Evolutionary conservation across 2,113 vertebrate genomes (phyloP).

Genomic region (Pungitius pungitius): DNA sequence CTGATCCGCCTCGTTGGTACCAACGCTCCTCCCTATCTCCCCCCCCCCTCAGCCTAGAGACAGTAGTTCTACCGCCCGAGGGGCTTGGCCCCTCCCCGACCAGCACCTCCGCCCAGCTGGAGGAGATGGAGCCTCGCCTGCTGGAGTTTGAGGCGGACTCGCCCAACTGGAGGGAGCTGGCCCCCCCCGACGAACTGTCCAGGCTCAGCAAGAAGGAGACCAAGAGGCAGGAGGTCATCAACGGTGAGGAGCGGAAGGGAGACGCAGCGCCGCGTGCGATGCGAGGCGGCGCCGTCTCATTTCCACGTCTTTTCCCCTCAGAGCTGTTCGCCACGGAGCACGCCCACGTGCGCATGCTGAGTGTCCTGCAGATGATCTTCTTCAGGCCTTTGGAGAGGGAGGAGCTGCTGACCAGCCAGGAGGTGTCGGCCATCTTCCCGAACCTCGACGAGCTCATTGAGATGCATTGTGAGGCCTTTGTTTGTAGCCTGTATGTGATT

Average conservation of each 20-base stretch:
- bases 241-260: slow-evolving; percentile 74
- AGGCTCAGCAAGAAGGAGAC: slow-evolving; percentile 86
- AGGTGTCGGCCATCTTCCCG: slow-evolving; percentile 87
- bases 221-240: slow-evolving; percentile 93
- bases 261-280: background rate
- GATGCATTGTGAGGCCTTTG: slow-evolving; percentile 84
- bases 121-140: slow-evolving; percentile 85
- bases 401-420: slow-evolving; percentile 73
- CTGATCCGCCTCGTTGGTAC: too few species aligned
- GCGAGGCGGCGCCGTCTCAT: too few species aligned
- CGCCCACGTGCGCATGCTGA: slow-evolving; percentile 89
- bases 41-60: too few species aligned
- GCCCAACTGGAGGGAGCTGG: slow-evolving; percentile 87
- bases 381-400: slow-evolving; percentile 83
- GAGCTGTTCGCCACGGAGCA: slow-evolving; percentile 90
- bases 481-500: background rate
- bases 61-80: too few species aligned
- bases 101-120: slow-evolving; percentile 75
- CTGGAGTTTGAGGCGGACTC: slow-evolving; percentile 88
- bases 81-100: slow-evolving; percentile 67
- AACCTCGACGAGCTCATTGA: slow-evolving; percentile 90
- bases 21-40: too few species aligned
- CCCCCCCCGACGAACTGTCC: slow-evolving; percentile 75
- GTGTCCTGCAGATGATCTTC: slow-evolving; percentile 88
- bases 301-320: slow-evolving; percentile 40